These are phyloP conservation scores for Rhipidura dahli DNA, from an alignment of 2,113 vertebrate genomes.

Conservation along the genomic window DNA sequence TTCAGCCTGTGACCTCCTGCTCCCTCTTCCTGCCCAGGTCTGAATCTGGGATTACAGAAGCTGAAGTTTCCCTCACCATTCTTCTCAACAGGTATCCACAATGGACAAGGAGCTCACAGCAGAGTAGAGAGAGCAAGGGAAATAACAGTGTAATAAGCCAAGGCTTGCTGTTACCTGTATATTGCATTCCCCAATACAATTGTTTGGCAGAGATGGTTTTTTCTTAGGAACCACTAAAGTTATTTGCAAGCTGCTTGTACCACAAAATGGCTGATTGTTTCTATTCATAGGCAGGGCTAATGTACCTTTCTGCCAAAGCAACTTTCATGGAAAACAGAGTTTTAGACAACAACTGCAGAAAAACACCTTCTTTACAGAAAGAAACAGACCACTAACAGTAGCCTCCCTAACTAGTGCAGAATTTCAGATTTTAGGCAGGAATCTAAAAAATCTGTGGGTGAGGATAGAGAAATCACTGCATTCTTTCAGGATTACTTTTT, in stretches of 20 bases:
- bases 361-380: neutral
- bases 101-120: neutral
- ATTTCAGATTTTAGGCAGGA: neutral
- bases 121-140: neutral
- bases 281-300: neutral
- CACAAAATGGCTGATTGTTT: neutral
- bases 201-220: neutral
- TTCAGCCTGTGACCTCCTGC: neutral
- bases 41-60: neutral
- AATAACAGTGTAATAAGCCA: neutral
- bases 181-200: neutral
- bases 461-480: neutral
- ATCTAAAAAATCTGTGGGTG: neutral
- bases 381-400: neutral
- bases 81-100: neutral
- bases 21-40: neutral
- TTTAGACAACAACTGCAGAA: neutral
- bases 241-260: neutral
- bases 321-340: neutral
- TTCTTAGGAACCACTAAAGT: conserved; percentile 6
- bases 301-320: neutral
- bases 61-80: neutral
- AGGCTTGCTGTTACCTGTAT: neutral
- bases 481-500: neutral
- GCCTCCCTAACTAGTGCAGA: neutral